A percentile compares a stretch with the other conserved stretches of the same genome.
Evolutionary conservation across 2,113 vertebrate species (phyloP).

Genomic region (human): DNA sequence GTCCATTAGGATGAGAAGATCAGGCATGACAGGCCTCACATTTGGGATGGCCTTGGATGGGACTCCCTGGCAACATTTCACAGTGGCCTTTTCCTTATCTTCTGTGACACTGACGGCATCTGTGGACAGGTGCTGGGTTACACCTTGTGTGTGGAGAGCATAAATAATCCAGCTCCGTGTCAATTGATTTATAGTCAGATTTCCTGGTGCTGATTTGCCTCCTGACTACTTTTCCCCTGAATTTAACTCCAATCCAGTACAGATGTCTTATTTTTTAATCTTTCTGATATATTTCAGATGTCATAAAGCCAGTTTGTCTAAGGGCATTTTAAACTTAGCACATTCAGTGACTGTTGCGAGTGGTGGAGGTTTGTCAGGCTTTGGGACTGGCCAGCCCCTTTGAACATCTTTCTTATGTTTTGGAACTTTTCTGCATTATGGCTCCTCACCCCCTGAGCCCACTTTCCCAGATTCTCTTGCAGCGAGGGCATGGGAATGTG

Average conservation of each 20-base stretch:
- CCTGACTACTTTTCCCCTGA: background rate
- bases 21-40: background rate
- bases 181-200: background rate
- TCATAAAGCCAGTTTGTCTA: background rate
- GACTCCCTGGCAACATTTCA: background rate
- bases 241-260: background rate
- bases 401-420: background rate
- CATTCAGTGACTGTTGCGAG: background rate
- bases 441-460: background rate
- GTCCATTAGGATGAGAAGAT: background rate
- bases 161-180: background rate
- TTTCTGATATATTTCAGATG: constrained; percentile 14
- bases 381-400: background rate
- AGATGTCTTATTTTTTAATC: background rate
- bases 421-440: background rate
- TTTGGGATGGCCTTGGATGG: background rate
- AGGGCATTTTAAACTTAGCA: background rate
- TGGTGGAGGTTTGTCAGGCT: background rate
- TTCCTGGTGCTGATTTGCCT: background rate
- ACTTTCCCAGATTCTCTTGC: background rate
- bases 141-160: background rate
- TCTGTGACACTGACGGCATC: background rate
- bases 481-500: background rate
- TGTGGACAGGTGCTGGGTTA: background rate
- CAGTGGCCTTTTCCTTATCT: background rate